Conservation (phyloP, 2,797 vertebrate genomes). For the Adrianichthys oophorus region DNA sequence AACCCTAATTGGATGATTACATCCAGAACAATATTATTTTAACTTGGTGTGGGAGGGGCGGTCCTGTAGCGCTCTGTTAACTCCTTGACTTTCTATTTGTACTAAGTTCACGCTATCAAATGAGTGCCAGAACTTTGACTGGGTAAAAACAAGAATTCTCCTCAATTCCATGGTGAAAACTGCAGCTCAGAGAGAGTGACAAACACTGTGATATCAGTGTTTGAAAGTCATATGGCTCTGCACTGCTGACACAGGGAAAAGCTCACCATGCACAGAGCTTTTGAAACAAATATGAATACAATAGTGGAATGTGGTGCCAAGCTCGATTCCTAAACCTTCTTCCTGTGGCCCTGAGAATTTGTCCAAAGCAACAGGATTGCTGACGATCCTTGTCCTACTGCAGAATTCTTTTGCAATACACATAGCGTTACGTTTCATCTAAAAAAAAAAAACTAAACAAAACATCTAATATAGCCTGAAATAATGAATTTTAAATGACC, state of each 20-base stretch:
- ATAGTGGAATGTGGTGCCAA: slow-evolving; percentile 2
- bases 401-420: slow-evolving; percentile 23
- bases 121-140: slow-evolving; percentile 53
- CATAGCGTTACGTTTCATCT: slow-evolving; percentile 9
- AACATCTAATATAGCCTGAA: too few relatives aligned
- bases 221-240: slow-evolving; percentile 32
- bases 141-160: slow-evolving; percentile 32
- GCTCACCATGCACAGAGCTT: slow-evolving; percentile 18
- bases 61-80: slow-evolving; percentile 75
- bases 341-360: slow-evolving; percentile 13
- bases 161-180: slow-evolving; percentile 32
- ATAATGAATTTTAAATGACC: slow-evolving; percentile 49
- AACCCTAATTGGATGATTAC: slow-evolving; percentile 82
- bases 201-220: slow-evolving; percentile 17
- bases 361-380: slow-evolving; percentile 14
- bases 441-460: too few relatives aligned
- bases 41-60: slow-evolving; percentile 62
- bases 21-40: slow-evolving; percentile 88
- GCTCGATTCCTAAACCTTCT: neutral
- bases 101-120: slow-evolving; percentile 62
- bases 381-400: slow-evolving; percentile 5
- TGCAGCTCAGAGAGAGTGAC: slow-evolving; percentile 7
- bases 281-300: slow-evolving; percentile 25
- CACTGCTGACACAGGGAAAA: slow-evolving; percentile 21
- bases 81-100: slow-evolving; percentile 73